These are phyloP conservation scores for Spea multiplicata DNA, from an alignment of 2,113 vertebrate species.

Conservation along the genomic window DNA sequence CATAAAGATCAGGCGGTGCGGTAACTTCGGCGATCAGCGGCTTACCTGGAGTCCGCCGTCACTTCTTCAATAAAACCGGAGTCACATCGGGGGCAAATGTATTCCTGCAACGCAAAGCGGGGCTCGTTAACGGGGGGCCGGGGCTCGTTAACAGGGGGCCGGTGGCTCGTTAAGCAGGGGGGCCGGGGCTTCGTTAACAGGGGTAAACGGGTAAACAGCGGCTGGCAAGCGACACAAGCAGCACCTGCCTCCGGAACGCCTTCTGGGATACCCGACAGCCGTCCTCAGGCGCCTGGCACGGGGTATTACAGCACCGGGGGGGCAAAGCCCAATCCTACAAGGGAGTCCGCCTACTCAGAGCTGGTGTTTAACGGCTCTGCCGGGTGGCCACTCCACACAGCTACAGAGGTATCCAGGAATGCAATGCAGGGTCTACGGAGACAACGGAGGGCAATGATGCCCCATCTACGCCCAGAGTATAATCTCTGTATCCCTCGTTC, in stretches of 20 bases:
- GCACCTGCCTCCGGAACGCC: background rate
- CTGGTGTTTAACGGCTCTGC: background rate
- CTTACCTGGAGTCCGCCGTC: slow-evolving; percentile 92
- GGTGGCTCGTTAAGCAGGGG: no score
- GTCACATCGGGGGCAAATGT: slow-evolving; percentile 88
- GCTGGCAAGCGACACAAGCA: background rate
- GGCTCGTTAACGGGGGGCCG: background rate
- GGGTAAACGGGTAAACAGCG: background rate
- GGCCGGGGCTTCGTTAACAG: no score
- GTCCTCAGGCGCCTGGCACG: background rate
- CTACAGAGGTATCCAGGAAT: no score
- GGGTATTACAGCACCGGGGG: background rate
- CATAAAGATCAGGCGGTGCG: no score
- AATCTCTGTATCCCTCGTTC: no score
- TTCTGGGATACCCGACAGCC: background rate
- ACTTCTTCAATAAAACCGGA: slow-evolving; percentile 95
- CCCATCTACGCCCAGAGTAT: no score
- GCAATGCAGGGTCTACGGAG: no score
- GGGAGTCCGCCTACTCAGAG: background rate
- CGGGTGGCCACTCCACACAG: no score
- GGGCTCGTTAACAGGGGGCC: no score
- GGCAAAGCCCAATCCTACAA: no score
- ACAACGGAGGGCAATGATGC: background rate
- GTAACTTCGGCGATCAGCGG: no score
- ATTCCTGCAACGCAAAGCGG: slow-evolving; percentile 71